Evolutionary conservation across 2,888 invertebrate genomes (phyloP).

Genomic region (Drosophila suboccidentalis): DNA sequence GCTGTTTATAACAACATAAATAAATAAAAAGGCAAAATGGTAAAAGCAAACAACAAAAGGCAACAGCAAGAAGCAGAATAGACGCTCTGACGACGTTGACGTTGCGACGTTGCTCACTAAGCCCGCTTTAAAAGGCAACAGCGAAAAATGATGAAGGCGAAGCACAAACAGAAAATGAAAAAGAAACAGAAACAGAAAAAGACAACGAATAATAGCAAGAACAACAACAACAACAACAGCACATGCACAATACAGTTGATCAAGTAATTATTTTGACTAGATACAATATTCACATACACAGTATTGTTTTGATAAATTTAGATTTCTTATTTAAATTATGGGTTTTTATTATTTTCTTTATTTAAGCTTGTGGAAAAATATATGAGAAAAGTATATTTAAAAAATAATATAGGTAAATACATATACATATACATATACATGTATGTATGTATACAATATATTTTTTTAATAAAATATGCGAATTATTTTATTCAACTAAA

Average conservation of each 20-base stretch:
- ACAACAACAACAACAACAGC: conserved; percentile 6
- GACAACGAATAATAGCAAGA: not conserved
- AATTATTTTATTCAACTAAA: too few species aligned
- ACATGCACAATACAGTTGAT: not conserved
- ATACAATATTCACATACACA: not conserved
- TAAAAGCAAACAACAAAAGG: conserved; percentile 37
- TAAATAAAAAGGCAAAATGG: conserved; percentile 65
- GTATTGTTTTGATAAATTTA: too few species aligned
- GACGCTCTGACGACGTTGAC: conserved; percentile 43
- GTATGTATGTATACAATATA: too few species aligned
- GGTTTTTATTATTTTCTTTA: too few species aligned
- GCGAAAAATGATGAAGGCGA: conserved; percentile 7
- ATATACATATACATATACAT: too few species aligned
- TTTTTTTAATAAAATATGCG: too few species aligned
- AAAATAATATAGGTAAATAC: too few species aligned
- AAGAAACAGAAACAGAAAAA: conserved; percentile 4
- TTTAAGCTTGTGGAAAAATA: too few species aligned
- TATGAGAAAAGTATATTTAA: too few species aligned
- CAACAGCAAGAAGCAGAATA: conserved; percentile 46
- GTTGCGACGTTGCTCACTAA: conserved; percentile 28
- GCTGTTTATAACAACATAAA: conserved; percentile 70
- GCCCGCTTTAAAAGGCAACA: conserved; percentile 43
- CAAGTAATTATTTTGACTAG: not conserved
- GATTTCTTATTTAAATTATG: too few species aligned
- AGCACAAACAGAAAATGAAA: conserved; percentile 5